Evolutionary conservation across 2,888 invertebrate genomes (phyloP).

Genomic region (Aproaerema taeniolella): DNA sequence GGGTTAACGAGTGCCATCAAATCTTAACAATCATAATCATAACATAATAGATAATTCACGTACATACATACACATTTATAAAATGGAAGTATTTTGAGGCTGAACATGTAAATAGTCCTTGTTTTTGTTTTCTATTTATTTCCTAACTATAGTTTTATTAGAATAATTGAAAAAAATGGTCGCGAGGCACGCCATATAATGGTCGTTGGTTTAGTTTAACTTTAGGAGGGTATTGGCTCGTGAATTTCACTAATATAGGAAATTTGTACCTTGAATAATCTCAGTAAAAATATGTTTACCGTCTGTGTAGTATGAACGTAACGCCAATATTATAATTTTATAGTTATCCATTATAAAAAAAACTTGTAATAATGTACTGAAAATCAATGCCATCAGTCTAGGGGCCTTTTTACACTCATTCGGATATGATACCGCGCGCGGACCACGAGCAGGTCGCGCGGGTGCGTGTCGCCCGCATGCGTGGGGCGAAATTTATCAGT

Average conservation of each 20-base stretch:
- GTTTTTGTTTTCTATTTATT: constrained; percentile 60
- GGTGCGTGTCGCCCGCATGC: too few species aligned
- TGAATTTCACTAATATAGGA: constrained; percentile 50
- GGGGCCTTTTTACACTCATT: too few species aligned
- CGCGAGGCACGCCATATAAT: constrained; percentile 45
- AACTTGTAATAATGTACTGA: not conserved
- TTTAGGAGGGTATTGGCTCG: constrained; percentile 40
- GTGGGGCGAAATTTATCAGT: too few species aligned
- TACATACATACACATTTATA: constrained; percentile 26
- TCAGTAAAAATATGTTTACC: constrained; percentile 47
- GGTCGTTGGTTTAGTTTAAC: constrained; percentile 32
- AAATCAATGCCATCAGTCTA: too few species aligned
- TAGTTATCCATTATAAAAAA: constrained; percentile 3
- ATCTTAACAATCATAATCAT: constrained; percentile 11
- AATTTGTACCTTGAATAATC: constrained; percentile 67
- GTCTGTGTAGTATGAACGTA: too few species aligned
- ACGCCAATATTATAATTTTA: too few species aligned
- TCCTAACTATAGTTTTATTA: constrained; percentile 36
- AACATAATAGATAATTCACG: too few species aligned
- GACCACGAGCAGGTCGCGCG: too few species aligned
- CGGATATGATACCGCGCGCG: too few species aligned
- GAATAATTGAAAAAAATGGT: constrained; percentile 26
- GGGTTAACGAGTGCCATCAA: constrained; percentile 21
- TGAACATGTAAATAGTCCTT: constrained; percentile 58
- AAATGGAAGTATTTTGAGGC: constrained; percentile 50